Base-by-base conservation (phyloP, 2,797 vertebrate genomes). In the Diceros bicornis region DNA sequence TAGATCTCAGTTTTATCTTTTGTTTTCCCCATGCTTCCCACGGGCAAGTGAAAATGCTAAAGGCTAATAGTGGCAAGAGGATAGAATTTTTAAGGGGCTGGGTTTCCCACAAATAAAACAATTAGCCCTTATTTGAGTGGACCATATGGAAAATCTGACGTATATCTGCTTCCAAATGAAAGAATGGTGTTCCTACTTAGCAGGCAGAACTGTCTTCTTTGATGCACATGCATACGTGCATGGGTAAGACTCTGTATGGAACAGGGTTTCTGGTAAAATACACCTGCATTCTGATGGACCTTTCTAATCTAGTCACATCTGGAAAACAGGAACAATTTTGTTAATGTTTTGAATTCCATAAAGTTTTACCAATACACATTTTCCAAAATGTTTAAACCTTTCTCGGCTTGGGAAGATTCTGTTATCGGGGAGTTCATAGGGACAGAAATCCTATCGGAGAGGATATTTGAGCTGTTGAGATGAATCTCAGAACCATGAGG, bases 381-480 rank as follows among this genome's bases (percentile, higher is more conserved):
- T 96, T 61, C 62, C 57, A 21, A 89, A 87, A 88, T 91, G 95
- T 12, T 29, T 69, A 78, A 86, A 77, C 12, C 20, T 78, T n/a
- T 52, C 32, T 82, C 59, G 21, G 4, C 2, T 77, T 88, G 10
- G 14, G 32, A 14, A 79, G 32, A 92, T 47, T 91, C 75, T 87
- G 7, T 41, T n/a, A 61, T 44, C 37, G 25, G 13, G 27, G 20
- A 64, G 55, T 59, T 16, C 32, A 14, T n/a, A 91, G 34, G 2
- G 89, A 37, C 1, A 68, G 4, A 7, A 64, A 12, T 50, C 23
- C 13, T 64, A 66, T 4, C 4, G 2, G 11, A n/a, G 12, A 96
- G 34, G 14, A 77, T 32, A 25, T 55, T 59, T 47, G 68, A 89
- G 37, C 72, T 59, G 20, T 59, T 61, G 47, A 95, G 57, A 21